Base-by-base conservation (phyloP, 2,888 invertebrate species). In the Entomobrya proxima region DNA sequence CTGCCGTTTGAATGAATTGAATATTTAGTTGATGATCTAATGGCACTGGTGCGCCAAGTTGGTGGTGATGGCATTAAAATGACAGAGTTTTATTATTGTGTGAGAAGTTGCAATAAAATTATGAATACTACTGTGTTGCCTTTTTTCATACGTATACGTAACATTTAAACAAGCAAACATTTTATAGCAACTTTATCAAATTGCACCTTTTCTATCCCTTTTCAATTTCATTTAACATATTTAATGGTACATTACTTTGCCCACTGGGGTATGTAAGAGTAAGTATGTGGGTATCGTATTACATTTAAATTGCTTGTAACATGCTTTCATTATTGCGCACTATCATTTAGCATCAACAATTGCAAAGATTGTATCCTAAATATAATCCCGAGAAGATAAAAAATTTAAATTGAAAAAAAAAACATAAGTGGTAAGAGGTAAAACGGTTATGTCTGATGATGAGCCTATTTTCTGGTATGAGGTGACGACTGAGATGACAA, bases 41-140 rank as follows among this genome's bases (percentile, higher is more conserved):
- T 47, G 47, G 47, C n/a, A 47, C 3, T 15, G 47, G 47, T 9
- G 9, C 47, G 9, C 47, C 15, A 18, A 2, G 18, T 18, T 18
- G 52, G 52, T 52, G 21, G 5, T 47, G 52, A 11, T 52, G 52
- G 52, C 64, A 64, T 32, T 64, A 64, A 64, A 40, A 69, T 69
- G 67, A 69, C 67, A 69, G 67, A 69, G 37, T 40, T 30, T 61
- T 61, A 11, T 13, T 32, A 37, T 21, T 35, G 5, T 64, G 64
- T 64, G 37, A 32, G 32, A 64, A 40, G 40, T 69, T 40, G 67
- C 67, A 69, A 21, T 52, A 52, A 52, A 52, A 6, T n/a, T n/a
- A n/a, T n/a, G n/a, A n/a, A n/a, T n/a, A n/a, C n/a, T n/a, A n/a
- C n/a, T n/a, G n/a, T 52, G 21, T n/a, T n/a, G n/a, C 21, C 21